A percentile compares a stretch with the other conserved stretches of the same genome.
Evolutionary conservation across 2,888 invertebrate genomes (phyloP).

Genomic region (Meteorus colon): DNA sequence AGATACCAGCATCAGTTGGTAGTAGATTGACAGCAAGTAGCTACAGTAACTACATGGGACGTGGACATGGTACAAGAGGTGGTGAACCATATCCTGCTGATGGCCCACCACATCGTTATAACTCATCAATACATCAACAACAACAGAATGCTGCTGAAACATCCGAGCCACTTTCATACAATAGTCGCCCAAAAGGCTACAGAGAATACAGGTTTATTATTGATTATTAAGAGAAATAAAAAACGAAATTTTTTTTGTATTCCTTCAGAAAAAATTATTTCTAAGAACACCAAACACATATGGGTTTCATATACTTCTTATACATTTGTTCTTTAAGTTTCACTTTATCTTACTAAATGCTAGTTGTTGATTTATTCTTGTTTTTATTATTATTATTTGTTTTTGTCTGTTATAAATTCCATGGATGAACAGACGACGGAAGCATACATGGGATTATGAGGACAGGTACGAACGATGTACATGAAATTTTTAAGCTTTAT

Average conservation of each 20-base stretch:
- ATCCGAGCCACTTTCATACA: slow-evolving; percentile 88
- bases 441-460: slow-evolving; percentile 76
- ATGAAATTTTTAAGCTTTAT: slow-evolving; percentile 34
- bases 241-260: too few relatives aligned
- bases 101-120: slow-evolving; percentile 64
- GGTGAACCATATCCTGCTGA: slow-evolving; percentile 68
- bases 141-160: slow-evolving; percentile 70
- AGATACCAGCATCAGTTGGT: slow-evolving; percentile 65
- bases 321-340: too few relatives aligned
- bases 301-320: too few relatives aligned
- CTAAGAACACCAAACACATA: too few relatives aligned
- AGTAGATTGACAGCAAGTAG: slow-evolving; percentile 57
- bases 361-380: slow-evolving; percentile 41
- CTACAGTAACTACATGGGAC: slow-evolving; percentile 72
- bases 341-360: neutral
- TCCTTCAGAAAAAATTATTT: too few relatives aligned
- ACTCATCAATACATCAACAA: slow-evolving; percentile 59
- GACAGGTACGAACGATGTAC: slow-evolving; percentile 73
- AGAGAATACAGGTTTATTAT: slow-evolving; percentile 74
- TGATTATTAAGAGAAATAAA: neutral
- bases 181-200: slow-evolving; percentile 87
- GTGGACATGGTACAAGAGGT: slow-evolving; percentile 72
- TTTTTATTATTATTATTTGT: slow-evolving; percentile 41
- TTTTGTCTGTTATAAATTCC: slow-evolving; percentile 50
- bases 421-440: slow-evolving; percentile 74